Conservation (phyloP, 2,888 invertebrate genomes). For the Drosophila paucipuncta region DNA sequence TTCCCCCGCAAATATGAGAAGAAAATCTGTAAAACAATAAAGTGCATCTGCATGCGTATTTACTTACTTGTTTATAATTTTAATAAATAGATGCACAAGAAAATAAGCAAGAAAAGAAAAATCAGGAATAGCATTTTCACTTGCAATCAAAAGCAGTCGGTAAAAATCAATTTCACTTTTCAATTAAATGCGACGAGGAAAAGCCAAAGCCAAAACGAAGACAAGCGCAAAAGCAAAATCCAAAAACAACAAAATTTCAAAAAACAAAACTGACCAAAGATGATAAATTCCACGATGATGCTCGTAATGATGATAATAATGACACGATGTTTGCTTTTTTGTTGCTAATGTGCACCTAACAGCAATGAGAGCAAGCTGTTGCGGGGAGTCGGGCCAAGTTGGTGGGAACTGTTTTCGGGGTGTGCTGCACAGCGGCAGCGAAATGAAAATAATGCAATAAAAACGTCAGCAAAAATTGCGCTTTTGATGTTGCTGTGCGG, state of each 20-base stretch:
- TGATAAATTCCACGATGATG: constrained; percentile 27
- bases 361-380: constrained; percentile 1
- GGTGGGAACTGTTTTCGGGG: neutral
- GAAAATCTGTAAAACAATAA: constrained; percentile 2
- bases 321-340: constrained; percentile 17
- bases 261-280: constrained; percentile 35
- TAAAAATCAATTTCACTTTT: constrained; percentile 75
- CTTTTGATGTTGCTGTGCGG: constrained; percentile 63
- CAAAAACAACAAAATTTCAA: constrained; percentile 4
- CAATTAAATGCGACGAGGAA: constrained; percentile 57
- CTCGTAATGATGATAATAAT: constrained; percentile 27
- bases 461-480: constrained; percentile 66
- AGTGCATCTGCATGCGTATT: neutral
- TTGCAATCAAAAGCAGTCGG: constrained; percentile 40
- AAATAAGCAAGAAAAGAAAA: constrained; percentile 23
- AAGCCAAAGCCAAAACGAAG: constrained; percentile 16
- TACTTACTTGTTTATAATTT: constrained; percentile 41
- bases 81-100: constrained; percentile 58
- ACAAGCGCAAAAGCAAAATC: constrained; percentile 15
- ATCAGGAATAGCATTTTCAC: constrained; percentile 43
- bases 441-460: constrained; percentile 73
- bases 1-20: constrained; percentile 26
- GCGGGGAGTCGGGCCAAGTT: neutral
- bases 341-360: constrained; percentile 13
- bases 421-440: constrained; percentile 32